Conservation (phyloP, 2,888 invertebrate species). For the Glomeris marginata region DNA sequence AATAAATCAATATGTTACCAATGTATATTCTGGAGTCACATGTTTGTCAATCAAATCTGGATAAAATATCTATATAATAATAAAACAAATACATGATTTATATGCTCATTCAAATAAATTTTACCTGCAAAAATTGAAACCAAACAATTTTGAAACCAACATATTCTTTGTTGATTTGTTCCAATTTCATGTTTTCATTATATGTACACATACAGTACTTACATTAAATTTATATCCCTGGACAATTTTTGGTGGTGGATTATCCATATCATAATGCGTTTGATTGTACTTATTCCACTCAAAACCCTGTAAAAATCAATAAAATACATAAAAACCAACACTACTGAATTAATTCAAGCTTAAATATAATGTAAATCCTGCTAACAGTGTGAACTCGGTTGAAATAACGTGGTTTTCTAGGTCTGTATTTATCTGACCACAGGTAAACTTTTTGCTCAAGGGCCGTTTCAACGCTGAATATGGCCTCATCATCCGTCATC, state of each 20-base stretch:
- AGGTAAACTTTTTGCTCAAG: conserved; percentile 73
- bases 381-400: conserved; percentile 49
- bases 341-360: background rate
- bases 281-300: conserved; percentile 99
- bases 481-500: conserved; percentile 71
- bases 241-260: conserved; percentile 99
- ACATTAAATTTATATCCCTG: conserved; percentile 98
- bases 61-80: conserved; percentile 62
- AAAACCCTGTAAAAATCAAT: conserved; percentile 58
- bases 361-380: too few relatives aligned
- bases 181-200: conserved; percentile 5
- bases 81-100: conserved; percentile 17
- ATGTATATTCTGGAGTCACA: conserved; percentile 79
- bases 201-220: conserved; percentile 20
- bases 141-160: background rate
- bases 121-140: too few relatives aligned
- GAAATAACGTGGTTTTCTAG: conserved; percentile 93
- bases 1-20: conserved; percentile 41
- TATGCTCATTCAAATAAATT: too few relatives aligned
- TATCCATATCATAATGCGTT: conserved; percentile 99
- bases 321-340: conserved; percentile 6
- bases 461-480: conserved; percentile 77
- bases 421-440: conserved; percentile 97
- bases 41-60: conserved; percentile 93
- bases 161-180: conserved; percentile 3